Evolutionary conservation across 2,113 vertebrate genomes (phyloP).

Genomic region (Mesocricetus auratus): DNA sequence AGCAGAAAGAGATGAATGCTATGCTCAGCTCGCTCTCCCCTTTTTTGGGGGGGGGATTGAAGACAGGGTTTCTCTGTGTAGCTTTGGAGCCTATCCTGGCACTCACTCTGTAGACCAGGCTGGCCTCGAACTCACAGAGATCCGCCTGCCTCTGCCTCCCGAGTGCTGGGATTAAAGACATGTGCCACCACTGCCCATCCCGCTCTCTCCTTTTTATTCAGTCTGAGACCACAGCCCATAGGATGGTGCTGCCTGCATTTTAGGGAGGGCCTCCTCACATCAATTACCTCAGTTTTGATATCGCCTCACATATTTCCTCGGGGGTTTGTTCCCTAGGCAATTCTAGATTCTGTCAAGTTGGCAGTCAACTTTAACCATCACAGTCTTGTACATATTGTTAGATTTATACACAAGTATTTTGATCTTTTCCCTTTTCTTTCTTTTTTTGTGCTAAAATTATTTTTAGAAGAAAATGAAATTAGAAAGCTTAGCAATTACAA

Average conservation of each 20-base stretch:
- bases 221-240: not conserved
- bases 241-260: not conserved
- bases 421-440: not conserved
- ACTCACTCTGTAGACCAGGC: no score
- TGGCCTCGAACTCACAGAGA: no score
- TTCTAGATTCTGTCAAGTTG: not conserved
- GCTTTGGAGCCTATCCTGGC: no score
- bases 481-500: conserved; percentile 57
- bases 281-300: not conserved
- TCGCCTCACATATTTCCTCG: not conserved
- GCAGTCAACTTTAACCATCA: not conserved
- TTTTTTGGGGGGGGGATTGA: no score
- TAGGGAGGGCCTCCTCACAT: not conserved
- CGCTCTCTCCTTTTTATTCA: not conserved
- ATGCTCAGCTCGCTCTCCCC: not conserved
- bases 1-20: not conserved
- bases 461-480: conserved; percentile 59
- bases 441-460: not conserved
- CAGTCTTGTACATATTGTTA: not conserved
- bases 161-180: no score
- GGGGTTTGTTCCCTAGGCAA: not conserved
- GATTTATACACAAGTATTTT: not conserved
- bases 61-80: no score
- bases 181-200: no score
- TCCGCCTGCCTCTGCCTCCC: no score